Percentiles rank a stretch among this genome's conserved stretches.
Evolutionary conservation across 1,140 invertebrate species (phyloP).

Genomic region (Brachionus plicatilis): DNA sequence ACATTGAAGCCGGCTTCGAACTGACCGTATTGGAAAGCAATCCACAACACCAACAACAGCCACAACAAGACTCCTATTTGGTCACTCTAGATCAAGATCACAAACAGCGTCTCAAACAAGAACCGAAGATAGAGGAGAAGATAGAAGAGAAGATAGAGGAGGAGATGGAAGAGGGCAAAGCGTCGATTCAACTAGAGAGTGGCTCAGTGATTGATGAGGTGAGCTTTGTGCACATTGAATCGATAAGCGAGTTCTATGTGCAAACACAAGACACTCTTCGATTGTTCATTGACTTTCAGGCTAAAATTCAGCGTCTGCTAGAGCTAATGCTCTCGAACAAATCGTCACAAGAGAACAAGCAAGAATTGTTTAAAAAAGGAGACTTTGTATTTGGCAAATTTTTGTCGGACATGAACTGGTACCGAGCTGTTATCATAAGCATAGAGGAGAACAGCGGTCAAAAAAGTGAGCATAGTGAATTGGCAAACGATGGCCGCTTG

Average conservation of each 20-base stretch:
- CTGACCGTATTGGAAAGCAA: background rate
- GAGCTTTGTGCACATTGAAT: background rate
- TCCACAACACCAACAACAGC: background rate
- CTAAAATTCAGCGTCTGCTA: background rate
- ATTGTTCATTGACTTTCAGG: background rate
- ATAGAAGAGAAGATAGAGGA: background rate
- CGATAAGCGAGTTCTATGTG: conserved; percentile 20
- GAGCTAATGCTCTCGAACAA: background rate
- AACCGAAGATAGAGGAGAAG: background rate
- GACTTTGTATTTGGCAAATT: conserved; percentile 15
- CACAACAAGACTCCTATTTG: background rate
- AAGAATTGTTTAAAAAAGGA: background rate
- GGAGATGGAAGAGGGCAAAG: background rate
- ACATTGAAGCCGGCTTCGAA: background rate
- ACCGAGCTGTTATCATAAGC: background rate
- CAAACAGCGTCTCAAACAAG: background rate
- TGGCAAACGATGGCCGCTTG: background rate
- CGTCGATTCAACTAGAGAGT: background rate
- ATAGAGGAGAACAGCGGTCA: background rate
- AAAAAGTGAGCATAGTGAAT: background rate
- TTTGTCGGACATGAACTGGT: background rate
- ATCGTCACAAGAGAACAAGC: background rate
- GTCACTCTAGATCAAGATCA: background rate
- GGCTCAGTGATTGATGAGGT: background rate
- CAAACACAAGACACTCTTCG: background rate